Conservation (phyloP, 2,888 invertebrate species). For the Omphaloscelis lunosa region DNA sequence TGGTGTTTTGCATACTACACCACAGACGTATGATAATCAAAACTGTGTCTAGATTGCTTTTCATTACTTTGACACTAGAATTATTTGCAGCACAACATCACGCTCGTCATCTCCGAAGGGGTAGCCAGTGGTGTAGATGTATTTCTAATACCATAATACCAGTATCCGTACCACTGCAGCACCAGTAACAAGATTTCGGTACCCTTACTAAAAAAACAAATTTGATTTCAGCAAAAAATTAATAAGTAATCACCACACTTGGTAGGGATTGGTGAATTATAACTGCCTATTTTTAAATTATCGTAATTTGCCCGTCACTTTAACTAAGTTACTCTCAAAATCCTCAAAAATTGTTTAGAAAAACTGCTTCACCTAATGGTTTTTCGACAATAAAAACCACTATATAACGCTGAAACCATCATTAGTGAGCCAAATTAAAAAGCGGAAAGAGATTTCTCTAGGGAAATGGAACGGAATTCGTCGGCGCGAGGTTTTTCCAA, state of each 20-base stretch:
- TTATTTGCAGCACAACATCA: background rate
- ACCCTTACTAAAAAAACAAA: too few species aligned
- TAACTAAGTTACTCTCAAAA: background rate
- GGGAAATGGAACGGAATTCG: conserved; percentile 48
- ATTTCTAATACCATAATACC: too few species aligned
- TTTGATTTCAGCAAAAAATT: too few species aligned
- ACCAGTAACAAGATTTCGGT: too few species aligned
- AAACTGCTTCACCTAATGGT: background rate
- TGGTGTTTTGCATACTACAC: too few species aligned
- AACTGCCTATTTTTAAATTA: background rate
- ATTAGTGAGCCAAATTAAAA: conserved; percentile 62
- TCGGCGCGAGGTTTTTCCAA: conserved; percentile 26
- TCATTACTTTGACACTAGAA: background rate
- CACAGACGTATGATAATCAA: background rate
- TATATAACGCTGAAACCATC: conserved; percentile 26
- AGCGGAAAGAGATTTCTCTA: conserved; percentile 51
- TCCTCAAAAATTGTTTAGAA: background rate
- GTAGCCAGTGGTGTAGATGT: too few species aligned
- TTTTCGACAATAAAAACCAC: background rate
- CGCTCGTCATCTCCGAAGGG: too few species aligned
- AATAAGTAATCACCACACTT: background rate
- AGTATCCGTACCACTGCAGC: too few species aligned
- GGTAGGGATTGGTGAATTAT: background rate
- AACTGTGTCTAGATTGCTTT: background rate
- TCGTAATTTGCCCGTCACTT: background rate